phyloP scores from a whole-genome alignment of 2,113 vertebrate species.

The Clinocottus analis region DNA sequence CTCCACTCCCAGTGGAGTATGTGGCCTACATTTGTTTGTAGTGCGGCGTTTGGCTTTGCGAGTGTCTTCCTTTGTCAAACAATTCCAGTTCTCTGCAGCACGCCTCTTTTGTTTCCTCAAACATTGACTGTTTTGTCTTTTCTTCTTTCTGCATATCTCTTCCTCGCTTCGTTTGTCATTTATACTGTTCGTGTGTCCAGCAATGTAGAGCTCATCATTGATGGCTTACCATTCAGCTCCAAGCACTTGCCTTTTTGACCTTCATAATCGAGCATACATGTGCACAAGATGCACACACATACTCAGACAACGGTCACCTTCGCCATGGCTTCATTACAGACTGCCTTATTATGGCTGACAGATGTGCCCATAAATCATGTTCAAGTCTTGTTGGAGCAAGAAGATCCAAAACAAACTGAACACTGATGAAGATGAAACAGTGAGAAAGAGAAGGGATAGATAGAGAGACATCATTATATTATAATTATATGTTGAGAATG shows the following conservation, averaged over 20 bases:
- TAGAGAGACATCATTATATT: neutral
- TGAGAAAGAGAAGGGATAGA: neutral
- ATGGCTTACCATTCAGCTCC: constrained; percentile 35
- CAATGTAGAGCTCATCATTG: constrained; percentile 27
- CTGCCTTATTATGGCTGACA: constrained; percentile 76
- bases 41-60: constrained; percentile 41
- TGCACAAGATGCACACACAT: constrained; percentile 16
- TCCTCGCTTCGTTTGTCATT: neutral
- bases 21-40: constrained; percentile 81
- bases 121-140: neutral
- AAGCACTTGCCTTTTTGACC: constrained; percentile 7
- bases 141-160: neutral
- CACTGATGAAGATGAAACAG: constrained; percentile 43
- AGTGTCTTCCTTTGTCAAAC: constrained; percentile 37
- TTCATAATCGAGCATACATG: constrained; percentile 17
- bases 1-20: constrained; percentile 70
- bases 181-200: neutral
- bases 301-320: constrained; percentile 76
- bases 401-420: constrained; percentile 65
- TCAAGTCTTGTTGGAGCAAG: constrained; percentile 52
- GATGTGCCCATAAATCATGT: constrained; percentile 79
- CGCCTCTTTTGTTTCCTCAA: constrained; percentile 10
- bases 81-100: constrained; percentile 30
- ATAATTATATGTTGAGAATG: too few species aligned
- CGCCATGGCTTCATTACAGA: constrained; percentile 71